A percentile compares a stretch with the other conserved stretches of the same genome.
These are phyloP conservation scores for Intellagama lesueurii DNA, from an alignment of 2,797 vertebrate species.

Conservation along the genomic window DNA sequence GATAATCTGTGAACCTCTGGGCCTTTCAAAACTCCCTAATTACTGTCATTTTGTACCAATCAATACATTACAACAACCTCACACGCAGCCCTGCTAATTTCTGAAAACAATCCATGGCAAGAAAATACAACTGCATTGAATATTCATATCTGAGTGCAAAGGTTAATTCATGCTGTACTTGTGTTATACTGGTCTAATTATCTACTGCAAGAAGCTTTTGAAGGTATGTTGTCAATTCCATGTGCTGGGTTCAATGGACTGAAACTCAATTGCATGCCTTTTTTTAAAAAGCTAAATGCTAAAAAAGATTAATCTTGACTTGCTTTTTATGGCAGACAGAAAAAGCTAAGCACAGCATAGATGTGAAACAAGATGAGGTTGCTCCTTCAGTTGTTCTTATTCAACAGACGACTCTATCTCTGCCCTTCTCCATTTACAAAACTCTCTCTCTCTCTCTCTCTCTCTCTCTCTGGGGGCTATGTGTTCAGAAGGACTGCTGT, in stretches of 20 bases:
- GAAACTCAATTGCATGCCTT: conserved; percentile 60
- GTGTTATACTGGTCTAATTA: conserved; percentile 65
- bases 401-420: neutral
- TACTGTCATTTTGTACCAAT: conserved; percentile 63
- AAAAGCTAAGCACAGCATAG: conserved; percentile 17
- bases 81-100: conserved; percentile 59
- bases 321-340: conserved; percentile 55
- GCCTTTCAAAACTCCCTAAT: conserved; percentile 61
- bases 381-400: neutral
- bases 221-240: conserved; percentile 63
- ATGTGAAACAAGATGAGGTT: neutral
- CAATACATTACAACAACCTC: conserved; percentile 59
- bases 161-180: conserved; percentile 69
- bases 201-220: conserved; percentile 70
- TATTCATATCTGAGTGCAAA: conserved; percentile 72
- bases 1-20: conserved; percentile 48
- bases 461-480: neutral
- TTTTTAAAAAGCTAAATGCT: conserved; percentile 55
- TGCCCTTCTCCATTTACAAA: neutral
- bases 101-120: conserved; percentile 55
- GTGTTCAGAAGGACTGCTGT: neutral
- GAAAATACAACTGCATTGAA: conserved; percentile 61
- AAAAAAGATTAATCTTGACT: conserved; percentile 53
- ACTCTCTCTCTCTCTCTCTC: neutral
- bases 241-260: conserved; percentile 64